These are phyloP conservation scores for Gobius niger DNA, from an alignment of 2,113 vertebrate species.

Conservation along the genomic window DNA sequence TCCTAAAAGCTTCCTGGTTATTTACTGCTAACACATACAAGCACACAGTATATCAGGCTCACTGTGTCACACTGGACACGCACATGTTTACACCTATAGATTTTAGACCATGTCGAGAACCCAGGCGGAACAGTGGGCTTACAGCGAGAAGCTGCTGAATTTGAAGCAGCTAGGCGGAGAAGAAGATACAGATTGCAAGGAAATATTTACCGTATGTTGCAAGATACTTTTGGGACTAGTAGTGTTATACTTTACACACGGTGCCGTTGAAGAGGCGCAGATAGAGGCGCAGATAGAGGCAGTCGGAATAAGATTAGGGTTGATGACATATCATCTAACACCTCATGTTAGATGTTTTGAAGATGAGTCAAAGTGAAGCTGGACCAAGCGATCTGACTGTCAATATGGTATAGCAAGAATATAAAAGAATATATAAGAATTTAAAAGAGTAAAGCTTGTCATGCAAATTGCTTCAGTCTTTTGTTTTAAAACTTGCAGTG, in stretches of 20 bases:
- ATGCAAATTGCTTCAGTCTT: too few species aligned
- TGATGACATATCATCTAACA: neutral
- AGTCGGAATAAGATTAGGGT: neutral
- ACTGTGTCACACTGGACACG: conserved; percentile 7
- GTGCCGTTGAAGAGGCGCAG: neutral
- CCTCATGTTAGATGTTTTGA: neutral
- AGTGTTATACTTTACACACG: neutral
- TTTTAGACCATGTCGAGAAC: neutral
- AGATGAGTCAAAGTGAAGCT: neutral
- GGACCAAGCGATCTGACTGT: neutral
- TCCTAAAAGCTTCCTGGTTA: conserved; percentile 57
- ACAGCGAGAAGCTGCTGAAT: neutral
- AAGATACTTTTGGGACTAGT: neutral
- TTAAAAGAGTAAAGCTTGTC: too few species aligned
- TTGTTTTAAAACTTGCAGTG: too few species aligned
- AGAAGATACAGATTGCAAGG: neutral
- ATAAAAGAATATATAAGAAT: too few species aligned
- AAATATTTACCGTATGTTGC: neutral
- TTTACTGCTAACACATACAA: conserved; percentile 64
- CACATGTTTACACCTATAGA: conserved; percentile 2
- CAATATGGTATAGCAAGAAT: too few species aligned
- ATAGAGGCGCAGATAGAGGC: neutral
- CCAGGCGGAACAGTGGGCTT: neutral
- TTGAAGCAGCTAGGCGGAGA: neutral
- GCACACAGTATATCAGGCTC: conserved; percentile 62